These are phyloP conservation scores for Leptothorax acervorum DNA, from an alignment of 2,888 invertebrate species.

Conservation along the genomic window DNA sequence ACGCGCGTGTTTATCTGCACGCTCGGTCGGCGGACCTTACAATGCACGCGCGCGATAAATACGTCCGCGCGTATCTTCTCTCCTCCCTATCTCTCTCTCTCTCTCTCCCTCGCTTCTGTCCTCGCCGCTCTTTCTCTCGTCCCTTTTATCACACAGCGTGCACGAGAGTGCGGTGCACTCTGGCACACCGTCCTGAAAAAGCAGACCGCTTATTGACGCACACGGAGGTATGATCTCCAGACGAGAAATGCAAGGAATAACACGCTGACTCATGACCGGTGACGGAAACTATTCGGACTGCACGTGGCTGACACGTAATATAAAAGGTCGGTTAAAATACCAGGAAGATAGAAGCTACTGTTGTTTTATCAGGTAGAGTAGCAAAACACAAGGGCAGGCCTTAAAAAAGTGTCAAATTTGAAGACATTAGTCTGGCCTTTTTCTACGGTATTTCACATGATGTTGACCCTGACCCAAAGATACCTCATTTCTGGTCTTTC, in stretches of 20 bases:
- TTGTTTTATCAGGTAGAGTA: neutral
- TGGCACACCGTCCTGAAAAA: constrained; percentile 52
- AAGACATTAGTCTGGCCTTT: neutral
- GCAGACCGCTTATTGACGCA: constrained; percentile 54
- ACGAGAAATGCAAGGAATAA: neutral
- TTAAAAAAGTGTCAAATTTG: neutral
- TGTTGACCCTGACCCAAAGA: neutral
- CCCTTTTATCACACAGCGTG: constrained; percentile 16
- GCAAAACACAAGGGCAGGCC: neutral
- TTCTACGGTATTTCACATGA: neutral
- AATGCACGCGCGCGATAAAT: constrained; percentile 68
- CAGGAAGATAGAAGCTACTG: neutral
- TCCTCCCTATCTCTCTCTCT: neutral
- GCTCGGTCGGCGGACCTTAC: constrained; percentile 71
- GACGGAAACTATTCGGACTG: neutral
- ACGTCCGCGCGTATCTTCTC: constrained; percentile 41
- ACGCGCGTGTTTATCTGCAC: constrained; percentile 73
- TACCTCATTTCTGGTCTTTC: neutral
- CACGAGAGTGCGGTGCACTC: constrained; percentile 2
- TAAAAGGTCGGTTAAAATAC: neutral
- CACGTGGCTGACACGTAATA: neutral
- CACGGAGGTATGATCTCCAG: constrained; percentile 11
- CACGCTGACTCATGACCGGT: neutral
- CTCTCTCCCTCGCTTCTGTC: neutral
- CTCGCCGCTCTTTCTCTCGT: neutral